phyloP scores from a whole-genome alignment of 2,888 invertebrate genomes.

The Eristalinus aeneus region DNA sequence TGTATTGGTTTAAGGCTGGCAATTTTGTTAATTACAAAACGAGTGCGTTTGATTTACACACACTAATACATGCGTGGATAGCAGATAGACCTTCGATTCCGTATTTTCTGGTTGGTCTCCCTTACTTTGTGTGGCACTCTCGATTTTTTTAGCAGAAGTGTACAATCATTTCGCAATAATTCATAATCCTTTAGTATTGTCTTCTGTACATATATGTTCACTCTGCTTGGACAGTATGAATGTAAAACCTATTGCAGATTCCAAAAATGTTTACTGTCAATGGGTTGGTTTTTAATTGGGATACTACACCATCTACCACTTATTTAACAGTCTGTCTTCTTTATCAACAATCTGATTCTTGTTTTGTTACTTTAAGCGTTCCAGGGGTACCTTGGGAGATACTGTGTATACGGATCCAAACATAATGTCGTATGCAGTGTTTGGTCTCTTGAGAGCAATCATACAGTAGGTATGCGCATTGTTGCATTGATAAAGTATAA shows the following conservation, averaged over 20 bases:
- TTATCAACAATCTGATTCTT: neutral
- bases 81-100: slow-evolving; percentile 3
- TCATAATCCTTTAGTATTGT: slow-evolving; percentile 42
- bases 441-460: slow-evolving; percentile 64
- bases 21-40: slow-evolving; percentile 81
- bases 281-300: slow-evolving; percentile 28
- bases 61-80: neutral
- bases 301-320: too few relatives aligned
- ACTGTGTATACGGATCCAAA: slow-evolving; percentile 34
- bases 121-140: neutral
- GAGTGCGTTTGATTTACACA: slow-evolving; percentile 72
- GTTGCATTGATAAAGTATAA: slow-evolving; percentile 45
- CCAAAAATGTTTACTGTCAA: too few relatives aligned
- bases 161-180: slow-evolving; percentile 57
- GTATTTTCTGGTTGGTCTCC: neutral
- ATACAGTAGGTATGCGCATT: slow-evolving; percentile 26
- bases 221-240: slow-evolving; percentile 23
- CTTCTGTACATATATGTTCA: too few relatives aligned
- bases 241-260: slow-evolving; percentile 53
- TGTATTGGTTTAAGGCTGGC: slow-evolving; percentile 74
- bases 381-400: slow-evolving; percentile 60
- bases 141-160: slow-evolving; percentile 21
- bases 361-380: slow-evolving; percentile 25
- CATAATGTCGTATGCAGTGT: slow-evolving; percentile 27
- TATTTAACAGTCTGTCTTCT: neutral